Conservation (phyloP, 1,140 invertebrate species). For the Achatina immaculata region DNA sequence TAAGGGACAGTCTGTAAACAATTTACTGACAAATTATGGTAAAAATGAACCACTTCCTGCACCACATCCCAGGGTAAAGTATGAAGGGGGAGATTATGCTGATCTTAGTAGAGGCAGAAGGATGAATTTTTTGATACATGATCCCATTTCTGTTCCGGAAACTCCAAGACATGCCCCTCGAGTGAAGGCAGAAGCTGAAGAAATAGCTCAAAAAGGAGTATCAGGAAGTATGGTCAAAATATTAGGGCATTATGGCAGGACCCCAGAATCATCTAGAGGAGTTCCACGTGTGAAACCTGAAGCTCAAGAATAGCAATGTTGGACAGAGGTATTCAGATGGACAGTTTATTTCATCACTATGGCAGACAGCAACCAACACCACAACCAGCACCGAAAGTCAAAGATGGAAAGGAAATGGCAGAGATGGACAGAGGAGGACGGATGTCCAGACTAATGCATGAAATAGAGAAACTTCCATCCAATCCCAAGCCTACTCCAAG, state of each 20-base stretch:
- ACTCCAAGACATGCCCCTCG: slow-evolving; percentile 46
- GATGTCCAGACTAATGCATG: slow-evolving; percentile 63
- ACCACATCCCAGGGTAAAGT: slow-evolving; percentile 59
- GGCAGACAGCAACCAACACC: slow-evolving; percentile 49
- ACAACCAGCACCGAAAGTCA: slow-evolving; percentile 59
- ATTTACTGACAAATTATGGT: slow-evolving; percentile 55
- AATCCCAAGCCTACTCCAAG: slow-evolving; percentile 52
- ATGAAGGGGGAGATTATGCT: slow-evolving; percentile 58
- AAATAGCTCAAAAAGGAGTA: slow-evolving; percentile 51
- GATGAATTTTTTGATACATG: slow-evolving; percentile 53
- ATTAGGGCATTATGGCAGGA: slow-evolving; percentile 56
- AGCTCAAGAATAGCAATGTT: slow-evolving; percentile 58
- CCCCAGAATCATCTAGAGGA: slow-evolving; percentile 50
- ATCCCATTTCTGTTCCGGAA: slow-evolving; percentile 39
- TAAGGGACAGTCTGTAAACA: slow-evolving; percentile 52
- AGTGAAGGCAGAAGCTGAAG: slow-evolving; percentile 56
- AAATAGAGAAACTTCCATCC: slow-evolving; percentile 47
- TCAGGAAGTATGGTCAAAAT: slow-evolving; percentile 57
- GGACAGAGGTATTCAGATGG: slow-evolving; percentile 59
- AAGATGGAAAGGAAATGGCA: slow-evolving; percentile 59
- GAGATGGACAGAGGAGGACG: slow-evolving; percentile 61
- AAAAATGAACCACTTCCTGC: slow-evolving; percentile 53
- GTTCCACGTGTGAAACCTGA: slow-evolving; percentile 65
- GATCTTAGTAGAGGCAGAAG: slow-evolving; percentile 54
- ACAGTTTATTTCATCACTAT: slow-evolving; percentile 57